Conservation (phyloP, 1,140 invertebrate species). For the Vanessa atalanta region DNA sequence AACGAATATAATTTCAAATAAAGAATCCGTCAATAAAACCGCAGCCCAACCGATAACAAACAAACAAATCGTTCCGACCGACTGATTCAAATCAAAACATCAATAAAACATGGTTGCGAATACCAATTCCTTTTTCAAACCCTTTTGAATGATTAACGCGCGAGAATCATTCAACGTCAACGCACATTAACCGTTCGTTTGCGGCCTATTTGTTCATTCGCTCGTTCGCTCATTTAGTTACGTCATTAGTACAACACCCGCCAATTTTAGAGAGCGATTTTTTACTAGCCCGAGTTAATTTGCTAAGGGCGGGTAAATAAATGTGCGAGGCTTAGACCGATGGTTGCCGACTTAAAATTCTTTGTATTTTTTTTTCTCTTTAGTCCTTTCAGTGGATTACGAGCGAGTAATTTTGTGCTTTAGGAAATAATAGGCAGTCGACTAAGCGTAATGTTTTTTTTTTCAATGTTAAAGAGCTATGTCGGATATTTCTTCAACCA, state of each 20-base stretch:
- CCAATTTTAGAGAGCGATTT: slow-evolving; percentile 49
- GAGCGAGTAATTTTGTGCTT: not conserved
- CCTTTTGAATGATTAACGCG: slow-evolving; percentile 54
- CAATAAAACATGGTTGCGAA: slow-evolving; percentile 44
- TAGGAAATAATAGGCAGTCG: not conserved
- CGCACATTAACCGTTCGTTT: slow-evolving; percentile 62
- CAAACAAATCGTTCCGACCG: slow-evolving; percentile 42
- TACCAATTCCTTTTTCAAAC: slow-evolving; percentile 48
- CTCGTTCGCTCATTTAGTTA: slow-evolving; percentile 57
- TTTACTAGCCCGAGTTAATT: slow-evolving; percentile 53
- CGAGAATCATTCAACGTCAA: slow-evolving; percentile 65
- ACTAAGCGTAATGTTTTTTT: not conserved
- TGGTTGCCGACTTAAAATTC: slow-evolving; percentile 2
- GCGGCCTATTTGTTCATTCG: slow-evolving; percentile 59
- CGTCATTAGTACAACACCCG: slow-evolving; percentile 51
- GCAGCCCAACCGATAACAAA: slow-evolving; percentile 35
- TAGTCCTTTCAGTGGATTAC: slow-evolving; percentile 13
- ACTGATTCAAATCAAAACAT: slow-evolving; percentile 49
- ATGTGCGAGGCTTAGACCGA: not conserved
- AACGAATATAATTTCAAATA: not conserved
- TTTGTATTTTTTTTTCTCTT: slow-evolving; percentile 6
- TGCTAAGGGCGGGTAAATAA: slow-evolving; percentile 38
- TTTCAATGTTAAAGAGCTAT: too few species aligned
- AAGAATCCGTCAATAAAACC: slow-evolving; percentile 24
- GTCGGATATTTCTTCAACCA: too few species aligned